These are phyloP conservation scores for Diploptera punctata DNA, from an alignment of 2,888 invertebrate genomes.

Conservation along the genomic window DNA sequence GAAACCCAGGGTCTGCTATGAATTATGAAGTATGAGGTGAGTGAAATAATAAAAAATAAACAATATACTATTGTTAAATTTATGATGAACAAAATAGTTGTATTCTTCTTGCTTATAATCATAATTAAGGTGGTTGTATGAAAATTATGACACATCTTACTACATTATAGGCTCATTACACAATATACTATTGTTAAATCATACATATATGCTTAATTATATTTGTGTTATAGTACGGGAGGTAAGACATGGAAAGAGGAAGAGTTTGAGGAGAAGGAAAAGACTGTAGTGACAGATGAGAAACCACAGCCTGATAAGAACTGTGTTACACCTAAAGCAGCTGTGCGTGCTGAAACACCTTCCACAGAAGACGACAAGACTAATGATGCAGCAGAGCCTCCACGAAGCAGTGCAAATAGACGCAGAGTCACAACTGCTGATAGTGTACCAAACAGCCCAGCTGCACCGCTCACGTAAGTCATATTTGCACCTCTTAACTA, in stretches of 20 bases:
- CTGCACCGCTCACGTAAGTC: conserved; percentile 27
- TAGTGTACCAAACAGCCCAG: conserved; percentile 67
- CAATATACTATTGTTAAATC: too few relatives aligned
- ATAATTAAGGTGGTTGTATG: too few relatives aligned
- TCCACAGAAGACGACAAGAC: conserved; percentile 39
- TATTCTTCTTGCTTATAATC: too few relatives aligned
- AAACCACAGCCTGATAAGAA: not conserved
- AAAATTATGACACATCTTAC: too few relatives aligned
- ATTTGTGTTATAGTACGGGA: not conserved
- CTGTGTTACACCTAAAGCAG: not conserved
- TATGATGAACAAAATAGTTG: too few relatives aligned
- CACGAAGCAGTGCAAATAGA: conserved; percentile 9
- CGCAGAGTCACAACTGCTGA: conserved; percentile 52
- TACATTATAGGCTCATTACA: too few relatives aligned
- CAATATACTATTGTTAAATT: too few relatives aligned
- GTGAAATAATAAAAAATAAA: too few relatives aligned
- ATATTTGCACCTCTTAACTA: too few relatives aligned
- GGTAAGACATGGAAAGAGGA: conserved; percentile 16
- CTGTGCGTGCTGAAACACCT: conserved; percentile 32
- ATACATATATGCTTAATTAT: too few relatives aligned
- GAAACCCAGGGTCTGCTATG: too few relatives aligned
- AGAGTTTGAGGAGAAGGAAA: conserved; percentile 15
- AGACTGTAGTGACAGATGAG: not conserved
- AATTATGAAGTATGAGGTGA: too few relatives aligned
- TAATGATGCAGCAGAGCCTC: conserved; percentile 38